phyloP scores from a whole-genome alignment of 92 coral and sea anemone genomes.

The Epizoanthus illoricatus region DNA sequence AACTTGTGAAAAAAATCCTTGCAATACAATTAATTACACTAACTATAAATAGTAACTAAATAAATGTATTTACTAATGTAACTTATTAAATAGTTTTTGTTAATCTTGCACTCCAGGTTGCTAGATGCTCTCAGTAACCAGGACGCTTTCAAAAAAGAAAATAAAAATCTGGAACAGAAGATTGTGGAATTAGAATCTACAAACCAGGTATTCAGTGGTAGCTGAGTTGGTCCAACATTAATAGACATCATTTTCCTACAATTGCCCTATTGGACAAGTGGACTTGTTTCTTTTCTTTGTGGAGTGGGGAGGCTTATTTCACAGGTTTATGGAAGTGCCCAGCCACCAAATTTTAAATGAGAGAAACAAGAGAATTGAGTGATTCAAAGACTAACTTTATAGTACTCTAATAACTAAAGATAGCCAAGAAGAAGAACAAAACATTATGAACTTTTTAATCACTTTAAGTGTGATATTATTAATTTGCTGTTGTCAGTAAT shows the following conservation, averaged over 20 bases:
- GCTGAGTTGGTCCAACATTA: no score
- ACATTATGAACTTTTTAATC: no score
- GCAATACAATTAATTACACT: no score
- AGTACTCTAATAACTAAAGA: not conserved
- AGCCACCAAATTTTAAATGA: no score
- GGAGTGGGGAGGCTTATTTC: no score
- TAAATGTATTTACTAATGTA: no score
- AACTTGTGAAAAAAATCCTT: no score
- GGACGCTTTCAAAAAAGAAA: slow-evolving; percentile 72
- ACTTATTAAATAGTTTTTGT: not conserved
- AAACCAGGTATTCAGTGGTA: slow-evolving; percentile 57
- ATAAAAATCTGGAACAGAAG: slow-evolving; percentile 73
- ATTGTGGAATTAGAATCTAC: slow-evolving; percentile 81
- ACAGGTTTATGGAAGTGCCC: not conserved
- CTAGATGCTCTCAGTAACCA: slow-evolving; percentile 77
- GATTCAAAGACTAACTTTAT: not conserved
- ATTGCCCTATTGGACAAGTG: not conserved
- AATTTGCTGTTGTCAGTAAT: no score
- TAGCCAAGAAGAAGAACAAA: not conserved
- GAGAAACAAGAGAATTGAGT: no score
- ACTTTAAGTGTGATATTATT: no score
- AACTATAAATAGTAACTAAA: no score
- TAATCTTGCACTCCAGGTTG: slow-evolving; percentile 51
- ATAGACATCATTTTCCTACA: no score
- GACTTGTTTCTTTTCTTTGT: not conserved